Evolutionary conservation across 2,797 vertebrate genomes (phyloP).

Genomic region (Odontamblyopus lacepedii): DNA sequence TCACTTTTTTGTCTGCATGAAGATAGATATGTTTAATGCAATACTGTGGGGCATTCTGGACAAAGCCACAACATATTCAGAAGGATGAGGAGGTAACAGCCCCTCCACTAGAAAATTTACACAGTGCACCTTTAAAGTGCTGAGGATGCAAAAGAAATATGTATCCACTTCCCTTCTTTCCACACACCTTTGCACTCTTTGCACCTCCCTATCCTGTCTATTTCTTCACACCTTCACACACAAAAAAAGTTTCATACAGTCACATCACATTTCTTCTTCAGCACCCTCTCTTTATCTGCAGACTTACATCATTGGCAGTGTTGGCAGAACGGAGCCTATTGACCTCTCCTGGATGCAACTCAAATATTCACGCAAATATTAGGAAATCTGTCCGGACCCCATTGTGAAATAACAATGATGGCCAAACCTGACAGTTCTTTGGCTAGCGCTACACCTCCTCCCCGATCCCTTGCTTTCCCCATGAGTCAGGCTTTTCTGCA

Average conservation of each 20-base stretch:
- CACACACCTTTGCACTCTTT: conserved; percentile 35
- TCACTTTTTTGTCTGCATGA: too few species aligned
- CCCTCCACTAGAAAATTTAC: too few species aligned
- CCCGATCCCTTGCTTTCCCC: conserved; percentile 39
- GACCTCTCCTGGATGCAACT: conserved; percentile 57
- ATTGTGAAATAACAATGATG: conserved; percentile 62
- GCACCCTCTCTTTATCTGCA: conserved; percentile 32
- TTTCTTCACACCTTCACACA: conserved; percentile 35
- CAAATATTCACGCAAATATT: conserved; percentile 52
- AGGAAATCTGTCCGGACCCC: conserved; percentile 53
- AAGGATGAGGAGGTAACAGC: too few species aligned
- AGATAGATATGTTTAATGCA: too few species aligned
- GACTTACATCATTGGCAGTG: conserved; percentile 38
- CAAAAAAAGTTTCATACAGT: conserved; percentile 9
- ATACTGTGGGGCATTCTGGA: too few species aligned
- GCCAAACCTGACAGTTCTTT: conserved; percentile 64
- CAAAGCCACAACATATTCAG: too few species aligned
- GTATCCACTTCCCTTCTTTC: conserved; percentile 39
- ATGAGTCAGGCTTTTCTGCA: conserved; percentile 38
- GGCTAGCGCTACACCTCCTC: conserved; percentile 46
- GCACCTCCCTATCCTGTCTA: conserved; percentile 16
- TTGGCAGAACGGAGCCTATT: conserved; percentile 51
- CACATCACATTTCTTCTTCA: conserved; percentile 37
- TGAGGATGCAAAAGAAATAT: conserved; percentile 29
- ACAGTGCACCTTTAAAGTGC: background rate